Percentiles rank a stretch among this genome's conserved stretches.
These are phyloP conservation scores for Brachyptera putata DNA, from an alignment of 2,888 invertebrate species.

Conservation along the genomic window DNA sequence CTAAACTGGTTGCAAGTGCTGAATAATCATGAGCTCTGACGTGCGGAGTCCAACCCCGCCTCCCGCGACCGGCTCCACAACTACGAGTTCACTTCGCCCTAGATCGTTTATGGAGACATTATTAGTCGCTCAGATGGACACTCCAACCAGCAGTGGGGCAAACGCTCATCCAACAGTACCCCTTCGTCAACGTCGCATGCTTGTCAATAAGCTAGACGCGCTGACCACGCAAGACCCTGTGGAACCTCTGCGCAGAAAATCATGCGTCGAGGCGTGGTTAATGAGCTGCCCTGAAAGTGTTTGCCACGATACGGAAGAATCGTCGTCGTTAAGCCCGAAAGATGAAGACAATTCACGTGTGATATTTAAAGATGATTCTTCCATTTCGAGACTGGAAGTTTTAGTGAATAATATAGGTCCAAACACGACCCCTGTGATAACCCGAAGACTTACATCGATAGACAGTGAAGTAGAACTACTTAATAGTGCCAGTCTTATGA, in stretches of 20 bases:
- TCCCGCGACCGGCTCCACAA: neutral
- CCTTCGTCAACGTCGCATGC: no score
- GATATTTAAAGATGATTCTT: neutral
- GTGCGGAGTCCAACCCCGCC: slow-evolving; percentile 25
- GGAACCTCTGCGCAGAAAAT: slow-evolving; percentile 4
- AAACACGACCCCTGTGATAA: neutral
- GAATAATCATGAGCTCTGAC: slow-evolving; percentile 28
- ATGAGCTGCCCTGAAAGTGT: slow-evolving; percentile 1
- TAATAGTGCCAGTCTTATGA: no score
- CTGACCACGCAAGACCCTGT: neutral
- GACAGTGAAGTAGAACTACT: no score
- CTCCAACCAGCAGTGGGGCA: no score
- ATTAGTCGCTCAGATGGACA: slow-evolving; percentile 77
- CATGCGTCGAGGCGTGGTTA: slow-evolving; percentile 19
- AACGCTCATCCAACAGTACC: no score
- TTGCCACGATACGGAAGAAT: slow-evolving; percentile 9
- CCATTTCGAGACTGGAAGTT: neutral
- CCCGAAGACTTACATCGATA: no score
- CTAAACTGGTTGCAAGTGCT: no score
- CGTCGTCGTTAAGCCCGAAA: neutral
- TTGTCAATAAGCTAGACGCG: no score
- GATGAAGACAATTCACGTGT: neutral
- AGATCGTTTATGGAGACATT: slow-evolving; percentile 77
- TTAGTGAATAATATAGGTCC: neutral
- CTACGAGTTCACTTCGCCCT: slow-evolving; percentile 41